Base-by-base conservation (phyloP, 2,888 invertebrate genomes). In the Alviniconcha strummeri region DNA sequence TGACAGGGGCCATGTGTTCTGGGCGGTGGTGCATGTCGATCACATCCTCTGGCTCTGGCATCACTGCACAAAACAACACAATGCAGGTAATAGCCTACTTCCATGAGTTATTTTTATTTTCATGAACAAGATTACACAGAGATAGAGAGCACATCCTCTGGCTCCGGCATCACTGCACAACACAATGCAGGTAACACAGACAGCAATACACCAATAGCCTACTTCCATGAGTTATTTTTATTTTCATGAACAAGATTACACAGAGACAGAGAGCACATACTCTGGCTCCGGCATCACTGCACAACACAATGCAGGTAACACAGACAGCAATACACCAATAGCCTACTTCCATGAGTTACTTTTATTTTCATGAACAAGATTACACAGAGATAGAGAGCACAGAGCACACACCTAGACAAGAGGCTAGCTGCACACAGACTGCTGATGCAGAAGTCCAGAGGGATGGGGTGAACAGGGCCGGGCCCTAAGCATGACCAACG, bases 1-100 rank as follows among this genome's bases (percentile, higher is more conserved):
- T 89, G n/a, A 92, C 87, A n/a, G 90, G 84, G 55, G 87, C 89
- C 17, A 85, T 85, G 81, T 92, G 92, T 83, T 92, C 92, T 74
- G 90, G 88, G 78, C 89, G 86, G 80, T 89, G 87, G 55, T 85
- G 84, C 8, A 84, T 82, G 64, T 89, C 88, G 5, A 90, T 84
- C 6, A 89, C 84, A 64, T 87, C 88, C 13, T 89, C 89, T 83
- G 83, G 88, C 7, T 86, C 83, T 17, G 90, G 90, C 67, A 90
- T 86, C 74, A 82, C 90, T 90, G 88, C 56, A 85, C 75, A 55
- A 52, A 1, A 55, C 9, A 76, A 5, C 4, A 36, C 36, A 36
- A 36, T 36, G 36, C 36, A 36, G 36, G 36, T n/a, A n/a, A n/a
- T n/a, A n/a, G n/a, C n/a, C n/a, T n/a, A n/a, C n/a, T n/a, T n/a